Base-by-base conservation (phyloP, 2,797 vertebrate genomes). In the Bufotes viridis region DNA sequence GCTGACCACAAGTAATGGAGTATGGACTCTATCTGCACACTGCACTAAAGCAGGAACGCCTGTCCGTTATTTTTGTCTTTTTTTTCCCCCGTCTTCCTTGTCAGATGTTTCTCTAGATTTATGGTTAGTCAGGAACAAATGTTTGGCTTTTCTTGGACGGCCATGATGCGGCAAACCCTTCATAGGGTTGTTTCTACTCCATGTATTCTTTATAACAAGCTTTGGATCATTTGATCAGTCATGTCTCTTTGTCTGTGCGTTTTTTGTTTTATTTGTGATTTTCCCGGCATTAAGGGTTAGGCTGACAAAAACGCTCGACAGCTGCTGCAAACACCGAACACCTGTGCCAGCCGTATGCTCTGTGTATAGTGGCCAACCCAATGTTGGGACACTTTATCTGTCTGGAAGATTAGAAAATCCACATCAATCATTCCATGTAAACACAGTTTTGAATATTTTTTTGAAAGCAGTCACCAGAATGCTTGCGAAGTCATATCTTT, bases 271-370 rank as follows among this genome's bases (percentile, higher is more conserved):
- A 60, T 84, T 61, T 84, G 82, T 42, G 57, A 49, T 61, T 85
- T 85, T 76, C 14, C 74, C 34, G 76, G 61, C 72, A 76, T 76
- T 76, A 63, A 85, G 57, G 72, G 58, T 78, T 72, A 83, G 81
- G 69, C 53, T 83, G 24, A 75, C 83, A 51, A 76, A 63, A 85
- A 42, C 10, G 42, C 72, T 78, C 51, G 83, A 85, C 83, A 85
- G 83, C 83, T 85, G 83, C 83, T 65, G 83, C 83, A 85, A 85
- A 85, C 72, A 85, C 57, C 65, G 83, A 78, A 85, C 83, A 85
- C 83, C 83, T 85, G 83, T 65, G 72, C 42, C 58, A 76, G 34
- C 83, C 83, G 76, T 85, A 61, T 85, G 83, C 83, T 85, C 70
- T 53, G 58, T 65, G 70, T 15, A 61, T 75, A 76, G 83, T 85